Conservation (phyloP, 1,140 invertebrate genomes). For the Bombus impatiens region DNA sequence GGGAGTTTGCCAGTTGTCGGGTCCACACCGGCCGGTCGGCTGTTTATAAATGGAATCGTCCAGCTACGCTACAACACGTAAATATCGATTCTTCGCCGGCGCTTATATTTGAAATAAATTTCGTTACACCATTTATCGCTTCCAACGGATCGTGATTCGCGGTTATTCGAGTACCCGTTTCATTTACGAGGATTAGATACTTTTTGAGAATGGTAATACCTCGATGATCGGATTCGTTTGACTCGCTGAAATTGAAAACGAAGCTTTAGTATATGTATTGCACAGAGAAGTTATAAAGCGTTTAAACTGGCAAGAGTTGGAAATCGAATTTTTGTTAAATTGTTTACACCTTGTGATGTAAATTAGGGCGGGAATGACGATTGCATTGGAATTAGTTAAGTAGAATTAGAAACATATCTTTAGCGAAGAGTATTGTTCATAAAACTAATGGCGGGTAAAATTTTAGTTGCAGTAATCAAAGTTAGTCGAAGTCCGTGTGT, state of each 20-base stretch:
- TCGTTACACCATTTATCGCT: conserved; percentile 1
- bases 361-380: no score
- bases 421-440: no score
- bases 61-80: conserved; percentile 7
- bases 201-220: no score
- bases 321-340: neutral
- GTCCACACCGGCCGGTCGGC: conserved; percentile 16
- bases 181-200: neutral
- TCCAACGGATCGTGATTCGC: neutral
- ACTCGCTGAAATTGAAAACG: neutral
- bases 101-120: conserved; percentile 33
- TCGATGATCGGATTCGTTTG: neutral
- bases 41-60: conserved; percentile 63
- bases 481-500: no score
- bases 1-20: conserved; percentile 56
- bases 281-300: neutral
- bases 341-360: neutral
- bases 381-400: neutral
- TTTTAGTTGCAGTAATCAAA: neutral
- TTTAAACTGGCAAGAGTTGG: neutral
- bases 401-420: neutral
- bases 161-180: neutral
- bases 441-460: neutral
- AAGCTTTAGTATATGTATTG: neutral
- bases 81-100: conserved; percentile 42